phyloP scores from a whole-genome alignment of 2,797 vertebrate species.

The Ispidina picta region DNA sequence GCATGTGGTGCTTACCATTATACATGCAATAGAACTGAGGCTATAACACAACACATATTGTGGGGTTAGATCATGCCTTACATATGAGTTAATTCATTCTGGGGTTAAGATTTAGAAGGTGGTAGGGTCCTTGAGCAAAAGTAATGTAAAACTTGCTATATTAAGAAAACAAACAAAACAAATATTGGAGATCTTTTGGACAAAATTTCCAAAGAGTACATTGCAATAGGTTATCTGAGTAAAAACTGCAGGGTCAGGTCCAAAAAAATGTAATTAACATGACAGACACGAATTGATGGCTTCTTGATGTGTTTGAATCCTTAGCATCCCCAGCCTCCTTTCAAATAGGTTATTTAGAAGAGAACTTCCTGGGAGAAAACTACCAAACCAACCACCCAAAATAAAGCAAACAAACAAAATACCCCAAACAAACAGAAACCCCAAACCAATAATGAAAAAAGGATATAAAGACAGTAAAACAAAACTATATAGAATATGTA shows the following conservation, averaged over 20 bases:
- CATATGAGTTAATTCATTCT: neutral
- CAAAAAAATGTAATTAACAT: neutral
- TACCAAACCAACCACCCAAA: too few relatives aligned
- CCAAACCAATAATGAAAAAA: neutral
- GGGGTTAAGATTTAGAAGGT: neutral
- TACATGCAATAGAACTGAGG: neutral
- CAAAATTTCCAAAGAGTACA: neutral
- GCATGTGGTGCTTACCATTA: neutral
- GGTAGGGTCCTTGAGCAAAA: neutral
- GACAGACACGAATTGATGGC: neutral
- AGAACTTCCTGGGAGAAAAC: neutral
- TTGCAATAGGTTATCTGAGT: neutral
- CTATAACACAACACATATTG: neutral
- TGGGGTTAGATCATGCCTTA: neutral
- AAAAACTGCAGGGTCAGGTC: neutral
- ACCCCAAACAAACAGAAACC: too few relatives aligned
- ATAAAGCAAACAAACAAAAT: too few relatives aligned
- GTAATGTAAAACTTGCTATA: neutral
- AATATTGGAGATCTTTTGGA: neutral
- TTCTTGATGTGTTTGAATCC: neutral
- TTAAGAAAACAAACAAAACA: neutral
- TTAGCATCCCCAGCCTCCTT: neutral
- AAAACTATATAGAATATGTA: neutral
- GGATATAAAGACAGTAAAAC: neutral
- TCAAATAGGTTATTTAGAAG: neutral